Conservation (phyloP, 2,888 invertebrate genomes). For the Megamerina dolium region DNA sequence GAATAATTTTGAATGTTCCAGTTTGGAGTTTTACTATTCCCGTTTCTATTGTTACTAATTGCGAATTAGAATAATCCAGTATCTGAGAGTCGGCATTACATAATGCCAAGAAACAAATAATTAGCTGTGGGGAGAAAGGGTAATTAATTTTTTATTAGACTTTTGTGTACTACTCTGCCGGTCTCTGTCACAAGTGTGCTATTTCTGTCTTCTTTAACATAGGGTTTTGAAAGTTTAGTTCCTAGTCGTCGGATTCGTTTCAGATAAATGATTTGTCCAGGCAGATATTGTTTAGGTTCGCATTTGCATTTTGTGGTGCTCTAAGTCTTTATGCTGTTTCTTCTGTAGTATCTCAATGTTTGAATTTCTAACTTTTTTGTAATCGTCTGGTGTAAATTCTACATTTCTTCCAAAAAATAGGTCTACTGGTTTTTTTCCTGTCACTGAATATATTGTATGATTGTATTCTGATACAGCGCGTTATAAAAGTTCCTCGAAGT, state of each 20-base stretch:
- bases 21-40: too few relatives aligned
- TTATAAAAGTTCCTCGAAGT: too few relatives aligned
- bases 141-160: too few relatives aligned
- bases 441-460: too few relatives aligned
- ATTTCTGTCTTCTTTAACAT: not conserved
- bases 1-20: too few relatives aligned
- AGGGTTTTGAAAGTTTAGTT: not conserved
- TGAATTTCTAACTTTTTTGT: not conserved
- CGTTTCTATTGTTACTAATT: too few relatives aligned
- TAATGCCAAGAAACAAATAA: too few relatives aligned
- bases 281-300: not conserved
- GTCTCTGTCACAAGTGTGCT: not conserved
- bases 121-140: too few relatives aligned
- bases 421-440: not conserved
- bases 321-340: not conserved
- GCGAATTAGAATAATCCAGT: too few relatives aligned
- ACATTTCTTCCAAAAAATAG: not conserved
- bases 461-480: too few relatives aligned
- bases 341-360: not conserved
- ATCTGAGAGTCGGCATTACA: too few relatives aligned
- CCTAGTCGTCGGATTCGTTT: not conserved
- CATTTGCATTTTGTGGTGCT: not conserved
- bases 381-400: not conserved
- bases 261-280: not conserved
- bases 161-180: not conserved